Evolutionary conservation across 2,113 vertebrate genomes (phyloP).

Genomic region (Cebus imitator): DNA sequence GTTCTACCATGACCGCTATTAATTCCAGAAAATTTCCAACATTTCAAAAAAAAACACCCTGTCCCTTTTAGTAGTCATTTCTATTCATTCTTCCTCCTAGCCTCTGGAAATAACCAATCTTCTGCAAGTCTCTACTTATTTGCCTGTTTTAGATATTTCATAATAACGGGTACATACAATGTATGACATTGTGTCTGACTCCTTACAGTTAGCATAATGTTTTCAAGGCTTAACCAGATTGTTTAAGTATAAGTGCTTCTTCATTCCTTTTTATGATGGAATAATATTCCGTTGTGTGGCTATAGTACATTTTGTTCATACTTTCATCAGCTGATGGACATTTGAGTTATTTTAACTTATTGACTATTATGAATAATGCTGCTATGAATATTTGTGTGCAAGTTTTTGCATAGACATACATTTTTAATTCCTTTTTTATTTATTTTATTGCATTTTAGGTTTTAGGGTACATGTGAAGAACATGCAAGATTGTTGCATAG

Average conservation of each 20-base stretch:
- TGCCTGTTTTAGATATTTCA: neutral
- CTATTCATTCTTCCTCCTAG: neutral
- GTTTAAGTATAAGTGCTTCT: neutral
- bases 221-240: neutral
- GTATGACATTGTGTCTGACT: neutral
- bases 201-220: neutral
- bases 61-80: neutral
- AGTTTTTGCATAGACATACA: neutral
- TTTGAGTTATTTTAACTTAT: neutral
- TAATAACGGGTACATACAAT: neutral
- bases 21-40: neutral
- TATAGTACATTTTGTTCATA: neutral
- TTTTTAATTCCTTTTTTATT: too few species aligned
- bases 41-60: neutral
- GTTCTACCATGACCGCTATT: neutral
- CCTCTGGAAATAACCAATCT: neutral
- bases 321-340: neutral
- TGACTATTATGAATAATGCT: neutral
- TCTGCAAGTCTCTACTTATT: neutral
- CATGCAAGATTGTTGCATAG: too few species aligned
- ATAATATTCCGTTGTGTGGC: neutral
- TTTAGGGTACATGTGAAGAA: too few species aligned
- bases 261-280: neutral
- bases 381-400: neutral
- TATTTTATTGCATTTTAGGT: too few species aligned